Conservation (phyloP, 2,113 vertebrate species). For the Lethenteron reissneri region DNA sequence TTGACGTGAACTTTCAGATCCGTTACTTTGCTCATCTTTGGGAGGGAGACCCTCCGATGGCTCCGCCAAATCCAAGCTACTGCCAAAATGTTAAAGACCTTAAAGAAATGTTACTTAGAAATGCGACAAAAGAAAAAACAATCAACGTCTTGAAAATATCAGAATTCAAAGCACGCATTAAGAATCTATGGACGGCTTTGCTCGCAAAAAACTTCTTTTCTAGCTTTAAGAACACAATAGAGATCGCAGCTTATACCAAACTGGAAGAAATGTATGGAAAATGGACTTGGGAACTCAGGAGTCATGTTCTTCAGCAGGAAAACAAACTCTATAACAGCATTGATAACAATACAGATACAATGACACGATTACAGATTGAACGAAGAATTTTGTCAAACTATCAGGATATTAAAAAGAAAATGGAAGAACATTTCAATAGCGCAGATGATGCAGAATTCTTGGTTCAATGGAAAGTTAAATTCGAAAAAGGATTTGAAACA, state of each 20-base stretch:
- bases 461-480: constrained; percentile 18
- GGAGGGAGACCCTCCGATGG: constrained; percentile 25
- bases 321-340: constrained; percentile 16
- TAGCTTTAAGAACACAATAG: constrained; percentile 23
- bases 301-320: constrained; percentile 16
- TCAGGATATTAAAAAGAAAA: constrained; percentile 10
- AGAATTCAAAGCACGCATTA: constrained; percentile 12
- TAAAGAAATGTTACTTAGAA: constrained; percentile 17
- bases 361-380: not conserved
- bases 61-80: constrained; percentile 25
- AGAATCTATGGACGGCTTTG: constrained; percentile 21
- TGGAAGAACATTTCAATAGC: constrained; percentile 19
- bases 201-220: constrained; percentile 25
- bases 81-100: constrained; percentile 21
- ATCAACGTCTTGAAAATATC: constrained; percentile 15
- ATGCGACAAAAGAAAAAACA: constrained; percentile 7
- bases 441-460: constrained; percentile 17
- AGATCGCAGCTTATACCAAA: constrained; percentile 18
- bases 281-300: constrained; percentile 22
- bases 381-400: constrained; percentile 7
- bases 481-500: constrained; percentile 12
- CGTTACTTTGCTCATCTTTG: constrained; percentile 24
- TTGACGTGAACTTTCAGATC: constrained; percentile 21
- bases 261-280: constrained; percentile 15
- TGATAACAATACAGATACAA: constrained; percentile 12